Base-by-base conservation (phyloP, 2,113 vertebrate genomes). In the Reinhardtius hippoglossoides region DNA sequence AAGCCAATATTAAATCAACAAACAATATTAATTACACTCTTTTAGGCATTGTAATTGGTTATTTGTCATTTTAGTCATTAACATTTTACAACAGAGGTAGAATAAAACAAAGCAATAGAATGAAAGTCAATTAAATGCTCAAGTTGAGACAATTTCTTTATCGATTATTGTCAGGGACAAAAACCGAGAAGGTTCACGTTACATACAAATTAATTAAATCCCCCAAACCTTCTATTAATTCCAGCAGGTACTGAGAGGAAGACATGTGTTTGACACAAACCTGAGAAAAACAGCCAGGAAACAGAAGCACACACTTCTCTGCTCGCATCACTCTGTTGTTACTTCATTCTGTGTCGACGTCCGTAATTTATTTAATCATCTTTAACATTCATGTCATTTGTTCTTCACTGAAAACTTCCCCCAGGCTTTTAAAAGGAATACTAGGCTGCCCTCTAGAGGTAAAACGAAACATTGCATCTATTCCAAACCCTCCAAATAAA, bases 401-500 rank as follows among this genome's bases (percentile, higher is more conserved):
- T 16, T 44, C 18, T 64, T 50, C 56, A 65, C 3, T 35, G 9
- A n/a, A 63, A 44, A 54, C 23, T n/a, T n/a, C 20, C 2, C 21
- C 7, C 16, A 54, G 20, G 57, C n/a, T 14, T 67, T 8, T 31
- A 0, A 26, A 7, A 60, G n/a, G 59, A 60, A 50, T 21, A 80
- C 56, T 37, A 42, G 23, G 62, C 50, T 50, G 31, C 63, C 76
- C 55, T 42, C 80, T 80, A 52, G 55, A 52, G 72, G 46, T 9
- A 13, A 35, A 64, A 16, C 20, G 0, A 63, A 42, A 68, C 16
- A 62, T 48, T 61, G 65, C 56, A 7, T 24, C 3, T 15, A 16
- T 21, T 20, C 3, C 20, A 1, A 18, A 2, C 23, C n/a, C 18
- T n/a, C 37, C 46, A 62, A 31, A 23, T 3, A 50, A 24, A 12